Conservation (phyloP, 2,797 vertebrate genomes). For the Poeciliopsis paucimaculata region DNA sequence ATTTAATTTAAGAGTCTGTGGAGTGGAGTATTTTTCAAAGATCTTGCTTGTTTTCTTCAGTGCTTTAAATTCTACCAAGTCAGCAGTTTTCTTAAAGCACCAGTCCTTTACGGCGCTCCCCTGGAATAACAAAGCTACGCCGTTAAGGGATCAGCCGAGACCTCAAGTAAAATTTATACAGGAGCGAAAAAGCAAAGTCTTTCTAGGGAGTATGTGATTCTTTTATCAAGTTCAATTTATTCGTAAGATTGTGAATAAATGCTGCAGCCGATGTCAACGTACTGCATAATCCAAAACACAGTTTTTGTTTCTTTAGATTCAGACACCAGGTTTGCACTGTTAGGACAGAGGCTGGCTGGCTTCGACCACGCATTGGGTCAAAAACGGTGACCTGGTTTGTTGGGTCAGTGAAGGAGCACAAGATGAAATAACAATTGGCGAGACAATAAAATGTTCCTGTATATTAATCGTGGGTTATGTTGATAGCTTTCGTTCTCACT, state of each 20-base stretch:
- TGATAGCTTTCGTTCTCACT: background rate
- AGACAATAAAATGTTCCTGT: background rate
- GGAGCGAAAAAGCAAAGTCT: background rate
- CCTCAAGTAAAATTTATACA: constrained; percentile 23
- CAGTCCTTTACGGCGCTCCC: constrained; percentile 18
- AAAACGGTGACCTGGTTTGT: background rate
- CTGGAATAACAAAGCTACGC: constrained; percentile 42
- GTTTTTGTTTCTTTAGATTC: background rate
- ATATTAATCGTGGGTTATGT: background rate
- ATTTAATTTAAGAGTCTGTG: constrained; percentile 59
- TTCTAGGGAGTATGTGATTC: background rate
- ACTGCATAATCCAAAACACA: background rate
- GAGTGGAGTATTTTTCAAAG: constrained; percentile 58
- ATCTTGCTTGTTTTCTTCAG: constrained; percentile 38
- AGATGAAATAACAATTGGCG: background rate
- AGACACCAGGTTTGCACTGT: background rate
- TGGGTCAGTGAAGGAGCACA: background rate
- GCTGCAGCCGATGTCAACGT: too few relatives aligned
- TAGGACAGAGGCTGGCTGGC: background rate
- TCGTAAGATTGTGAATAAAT: background rate
- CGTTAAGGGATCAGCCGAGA: constrained; percentile 28
- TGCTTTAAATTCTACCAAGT: constrained; percentile 42
- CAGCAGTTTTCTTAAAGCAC: constrained; percentile 54
- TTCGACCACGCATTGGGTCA: background rate
- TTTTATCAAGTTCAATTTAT: background rate